Evolutionary conservation across 2,113 vertebrate species (phyloP).

Genomic region (Argyrosomus japonicus): DNA sequence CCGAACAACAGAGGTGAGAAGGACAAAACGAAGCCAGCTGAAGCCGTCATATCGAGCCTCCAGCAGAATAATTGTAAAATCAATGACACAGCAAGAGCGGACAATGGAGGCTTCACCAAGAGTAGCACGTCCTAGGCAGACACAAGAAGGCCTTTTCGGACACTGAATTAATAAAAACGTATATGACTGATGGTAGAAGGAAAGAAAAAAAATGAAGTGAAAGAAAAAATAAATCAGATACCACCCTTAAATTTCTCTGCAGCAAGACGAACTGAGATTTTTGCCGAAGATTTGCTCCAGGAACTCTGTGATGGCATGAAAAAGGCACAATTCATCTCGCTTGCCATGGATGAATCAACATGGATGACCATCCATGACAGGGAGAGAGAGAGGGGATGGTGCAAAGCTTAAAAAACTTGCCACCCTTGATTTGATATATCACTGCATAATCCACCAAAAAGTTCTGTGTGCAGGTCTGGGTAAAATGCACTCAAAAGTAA

Average conservation of each 20-base stretch:
- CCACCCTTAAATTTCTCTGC: background rate
- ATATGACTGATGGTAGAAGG: background rate
- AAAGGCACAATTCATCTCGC: constrained; percentile 34
- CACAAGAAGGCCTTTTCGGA: background rate
- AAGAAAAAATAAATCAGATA: constrained; percentile 15
- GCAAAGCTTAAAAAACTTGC: background rate
- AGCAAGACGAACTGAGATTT: constrained; percentile 9
- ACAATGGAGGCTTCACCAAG: background rate
- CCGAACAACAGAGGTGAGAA: background rate
- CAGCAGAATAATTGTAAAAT: constrained; percentile 4
- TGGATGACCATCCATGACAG: constrained; percentile 15
- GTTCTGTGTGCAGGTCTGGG: background rate
- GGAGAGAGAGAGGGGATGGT: background rate
- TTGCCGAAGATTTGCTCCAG: constrained; percentile 14
- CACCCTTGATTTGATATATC: background rate
- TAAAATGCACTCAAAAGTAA: constrained; percentile 8
- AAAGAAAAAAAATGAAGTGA: constrained; percentile 18
- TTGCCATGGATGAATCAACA: constrained; percentile 21
- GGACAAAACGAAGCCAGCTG: background rate
- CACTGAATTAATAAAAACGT: constrained; percentile 10
- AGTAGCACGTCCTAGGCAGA: background rate
- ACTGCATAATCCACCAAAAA: background rate
- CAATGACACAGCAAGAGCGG: constrained; percentile 1
- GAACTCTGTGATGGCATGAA: constrained; percentile 15
- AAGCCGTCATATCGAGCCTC: background rate